Conservation (phyloP, 53 echinoderm and acorn worm genomes). For the Pentamera pediparva region DNA sequence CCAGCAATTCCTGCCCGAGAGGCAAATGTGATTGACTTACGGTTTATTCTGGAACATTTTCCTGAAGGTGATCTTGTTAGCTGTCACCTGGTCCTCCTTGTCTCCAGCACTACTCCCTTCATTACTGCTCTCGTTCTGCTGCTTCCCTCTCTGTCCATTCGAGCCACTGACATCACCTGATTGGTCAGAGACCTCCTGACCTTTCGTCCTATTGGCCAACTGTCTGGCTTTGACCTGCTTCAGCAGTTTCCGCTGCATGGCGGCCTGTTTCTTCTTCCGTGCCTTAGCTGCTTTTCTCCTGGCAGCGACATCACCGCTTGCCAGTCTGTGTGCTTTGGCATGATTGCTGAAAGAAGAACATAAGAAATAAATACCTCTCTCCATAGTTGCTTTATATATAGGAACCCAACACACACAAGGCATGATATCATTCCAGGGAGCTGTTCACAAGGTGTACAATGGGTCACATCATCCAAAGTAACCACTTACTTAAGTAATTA, state of each 20-base stretch:
- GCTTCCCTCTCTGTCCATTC: constrained; percentile 12
- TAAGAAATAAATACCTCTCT: too few species aligned
- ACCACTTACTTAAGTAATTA: too few species aligned
- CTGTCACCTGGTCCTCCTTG: background rate
- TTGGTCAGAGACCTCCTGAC: constrained; percentile 69
- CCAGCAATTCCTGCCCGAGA: too few species aligned
- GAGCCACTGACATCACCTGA: constrained; percentile 44
- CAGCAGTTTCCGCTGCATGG: constrained; percentile 66
- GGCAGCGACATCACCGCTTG: constrained; percentile 43
- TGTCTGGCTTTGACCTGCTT: constrained; percentile 64
- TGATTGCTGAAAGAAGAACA: too few species aligned
- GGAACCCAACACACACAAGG: too few species aligned
- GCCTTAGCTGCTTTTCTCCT: constrained; percentile 60
- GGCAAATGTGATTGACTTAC: too few species aligned
- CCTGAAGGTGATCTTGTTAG: constrained; percentile 63
- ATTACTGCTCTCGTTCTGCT: constrained; percentile 29
- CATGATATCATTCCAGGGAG: too few species aligned
- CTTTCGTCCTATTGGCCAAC: constrained; percentile 32
- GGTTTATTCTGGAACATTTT: constrained; percentile 85
- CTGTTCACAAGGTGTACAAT: too few species aligned
- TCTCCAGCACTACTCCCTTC: constrained; percentile 9
- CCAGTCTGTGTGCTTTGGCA: too few species aligned
- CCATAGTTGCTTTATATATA: too few species aligned
- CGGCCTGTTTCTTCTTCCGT: constrained; percentile 77
- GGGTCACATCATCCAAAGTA: too few species aligned